These are phyloP conservation scores for Alfaro cultratus DNA, from an alignment of 2,797 vertebrate genomes.

Conservation along the genomic window DNA sequence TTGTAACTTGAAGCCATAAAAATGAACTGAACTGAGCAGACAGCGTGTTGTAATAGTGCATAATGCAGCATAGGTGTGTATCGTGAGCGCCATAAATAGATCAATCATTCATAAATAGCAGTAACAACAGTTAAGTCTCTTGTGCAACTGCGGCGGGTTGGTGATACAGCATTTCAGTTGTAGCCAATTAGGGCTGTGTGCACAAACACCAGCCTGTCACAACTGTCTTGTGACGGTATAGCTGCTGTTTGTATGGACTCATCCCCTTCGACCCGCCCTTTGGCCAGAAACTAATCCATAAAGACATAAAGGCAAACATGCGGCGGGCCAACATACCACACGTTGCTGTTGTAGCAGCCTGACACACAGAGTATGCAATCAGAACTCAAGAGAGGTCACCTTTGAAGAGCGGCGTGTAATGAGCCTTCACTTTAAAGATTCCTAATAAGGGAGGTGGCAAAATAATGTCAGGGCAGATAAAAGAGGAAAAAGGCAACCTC, in stretches of 20 bases:
- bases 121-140: background rate
- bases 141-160: background rate
- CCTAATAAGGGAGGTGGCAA: background rate
- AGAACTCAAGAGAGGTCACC: slow-evolving; percentile 17
- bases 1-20: background rate
- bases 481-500: background rate
- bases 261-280: background rate
- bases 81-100: background rate
- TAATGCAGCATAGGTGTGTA: background rate
- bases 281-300: slow-evolving; percentile 4
- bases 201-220: slow-evolving; percentile 3
- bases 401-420: background rate
- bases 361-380: slow-evolving; percentile 12
- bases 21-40: background rate
- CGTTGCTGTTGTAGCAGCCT: slow-evolving; percentile 10
- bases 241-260: background rate
- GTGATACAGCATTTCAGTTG: slow-evolving; percentile 18
- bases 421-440: background rate
- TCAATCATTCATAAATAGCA: background rate
- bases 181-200: slow-evolving; percentile 15
- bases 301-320: slow-evolving; percentile 10
- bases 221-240: slow-evolving; percentile 18
- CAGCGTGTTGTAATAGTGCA: background rate
- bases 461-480: background rate
- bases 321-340: slow-evolving; percentile 10